Conservation (phyloP, 2,797 vertebrate species). For the Chanos chanos region DNA sequence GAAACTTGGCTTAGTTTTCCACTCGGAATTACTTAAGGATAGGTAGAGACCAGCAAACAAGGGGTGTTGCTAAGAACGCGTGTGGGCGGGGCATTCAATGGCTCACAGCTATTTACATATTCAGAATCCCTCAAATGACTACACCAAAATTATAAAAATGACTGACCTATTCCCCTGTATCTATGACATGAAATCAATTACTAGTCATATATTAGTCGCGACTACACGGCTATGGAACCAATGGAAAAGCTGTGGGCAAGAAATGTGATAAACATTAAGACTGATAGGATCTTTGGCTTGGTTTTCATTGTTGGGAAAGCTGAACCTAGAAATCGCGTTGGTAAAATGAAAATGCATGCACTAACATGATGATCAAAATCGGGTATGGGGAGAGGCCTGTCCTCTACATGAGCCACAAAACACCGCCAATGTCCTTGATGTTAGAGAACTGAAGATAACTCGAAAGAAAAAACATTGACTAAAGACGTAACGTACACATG, state of each 20-base stretch:
- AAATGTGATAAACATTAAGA: constrained; percentile 17
- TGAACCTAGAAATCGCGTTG: background rate
- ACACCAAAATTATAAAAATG: background rate
- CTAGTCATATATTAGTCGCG: background rate
- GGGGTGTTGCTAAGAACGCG: constrained; percentile 42
- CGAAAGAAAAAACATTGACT: constrained; percentile 73
- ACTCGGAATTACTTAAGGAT: too few relatives aligned
- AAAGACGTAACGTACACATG: constrained; percentile 68
- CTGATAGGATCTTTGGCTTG: constrained; percentile 6
- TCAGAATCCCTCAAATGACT: constrained; percentile 49
- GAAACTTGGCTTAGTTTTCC: too few relatives aligned
- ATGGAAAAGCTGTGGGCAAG: background rate
- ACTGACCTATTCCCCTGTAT: too few relatives aligned
- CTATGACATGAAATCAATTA: too few relatives aligned
- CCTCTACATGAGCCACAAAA: constrained; percentile 29
- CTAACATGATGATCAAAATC: constrained; percentile 33
- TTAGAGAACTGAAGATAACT: constrained; percentile 43
- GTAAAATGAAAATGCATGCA: constrained; percentile 46
- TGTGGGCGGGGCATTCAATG: constrained; percentile 62
- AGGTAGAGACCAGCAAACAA: too few relatives aligned
- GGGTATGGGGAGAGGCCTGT: constrained; percentile 41
- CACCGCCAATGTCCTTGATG: constrained; percentile 36
- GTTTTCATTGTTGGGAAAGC: too few relatives aligned
- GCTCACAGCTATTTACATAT: constrained; percentile 61
- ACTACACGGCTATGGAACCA: background rate